Evolutionary conservation across 2,888 invertebrate species (phyloP).

Genomic region (Arctia plantaginis): DNA sequence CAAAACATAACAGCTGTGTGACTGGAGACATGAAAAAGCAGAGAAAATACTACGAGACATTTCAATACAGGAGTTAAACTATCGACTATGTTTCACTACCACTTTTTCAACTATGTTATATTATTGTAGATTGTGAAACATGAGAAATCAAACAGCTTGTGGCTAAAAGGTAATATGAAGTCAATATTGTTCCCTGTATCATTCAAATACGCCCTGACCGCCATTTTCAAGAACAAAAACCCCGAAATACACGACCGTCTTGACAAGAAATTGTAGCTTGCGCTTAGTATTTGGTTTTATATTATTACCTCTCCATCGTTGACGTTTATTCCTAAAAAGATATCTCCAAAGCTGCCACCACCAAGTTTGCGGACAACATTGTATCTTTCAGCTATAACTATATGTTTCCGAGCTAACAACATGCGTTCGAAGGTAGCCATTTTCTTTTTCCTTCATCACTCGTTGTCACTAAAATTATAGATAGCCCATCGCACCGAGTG

Average conservation of each 20-base stretch:
- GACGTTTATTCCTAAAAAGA: constrained; percentile 97
- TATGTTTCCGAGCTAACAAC: constrained; percentile 77
- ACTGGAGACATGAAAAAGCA: constrained; percentile 26
- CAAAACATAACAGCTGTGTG: constrained; percentile 31
- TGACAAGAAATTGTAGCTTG: constrained; percentile 58
- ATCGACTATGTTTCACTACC: constrained; percentile 30
- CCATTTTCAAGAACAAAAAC: constrained; percentile 75
- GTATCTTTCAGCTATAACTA: constrained; percentile 94
- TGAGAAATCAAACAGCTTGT: constrained; percentile 3
- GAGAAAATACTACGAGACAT: constrained; percentile 31
- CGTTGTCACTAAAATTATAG: constrained; percentile 77
- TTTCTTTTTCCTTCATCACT: constrained; percentile 83
- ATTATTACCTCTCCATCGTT: constrained; percentile 93
- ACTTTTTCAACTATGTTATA: constrained; percentile 38
- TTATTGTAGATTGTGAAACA: constrained; percentile 49
- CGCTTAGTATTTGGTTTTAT: constrained; percentile 26
- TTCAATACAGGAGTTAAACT: constrained; percentile 37
- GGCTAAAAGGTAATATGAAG: constrained; percentile 16
- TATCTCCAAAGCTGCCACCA: constrained; percentile 99
- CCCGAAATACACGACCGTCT: constrained; percentile 72
- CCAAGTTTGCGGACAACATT: constrained; percentile 98
- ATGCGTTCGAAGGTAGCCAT: constrained; percentile 83
- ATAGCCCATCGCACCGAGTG: constrained; percentile 74
- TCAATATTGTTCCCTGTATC: constrained; percentile 28
- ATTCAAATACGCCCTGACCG: constrained; percentile 71